These are phyloP conservation scores for Lampropteryx suffumata DNA, from an alignment of 2,888 invertebrate genomes.

Conservation along the genomic window DNA sequence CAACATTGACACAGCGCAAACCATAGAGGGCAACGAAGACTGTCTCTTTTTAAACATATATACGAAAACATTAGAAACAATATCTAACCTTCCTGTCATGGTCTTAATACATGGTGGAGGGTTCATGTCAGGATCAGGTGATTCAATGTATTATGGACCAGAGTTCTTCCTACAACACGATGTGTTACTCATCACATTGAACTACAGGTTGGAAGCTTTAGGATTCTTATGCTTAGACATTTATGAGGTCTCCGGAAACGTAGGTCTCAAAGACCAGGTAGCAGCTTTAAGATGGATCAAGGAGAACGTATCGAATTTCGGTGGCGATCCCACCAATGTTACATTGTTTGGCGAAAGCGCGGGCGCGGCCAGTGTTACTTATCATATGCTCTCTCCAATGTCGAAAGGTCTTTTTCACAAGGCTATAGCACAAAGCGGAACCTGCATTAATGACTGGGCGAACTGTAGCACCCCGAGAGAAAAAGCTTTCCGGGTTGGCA, in stretches of 20 bases:
- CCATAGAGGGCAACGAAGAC: slow-evolving; percentile 48
- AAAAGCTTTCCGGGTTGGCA: slow-evolving; percentile 10
- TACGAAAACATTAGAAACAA: slow-evolving; percentile 40
- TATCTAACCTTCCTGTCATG: slow-evolving; percentile 49
- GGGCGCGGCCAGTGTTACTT: slow-evolving; percentile 49
- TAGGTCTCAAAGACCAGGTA: slow-evolving; percentile 69
- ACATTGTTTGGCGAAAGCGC: slow-evolving; percentile 73
- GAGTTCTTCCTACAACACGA: slow-evolving; percentile 51
- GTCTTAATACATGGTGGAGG: slow-evolving; percentile 57
- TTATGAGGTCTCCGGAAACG: slow-evolving; percentile 69
- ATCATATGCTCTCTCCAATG: slow-evolving; percentile 14
- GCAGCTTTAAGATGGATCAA: slow-evolving; percentile 69
- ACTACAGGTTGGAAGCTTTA: slow-evolving; percentile 62
- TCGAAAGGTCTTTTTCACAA: slow-evolving; percentile 55
- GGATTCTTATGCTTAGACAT: slow-evolving; percentile 68
- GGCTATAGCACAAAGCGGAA: slow-evolving; percentile 66
- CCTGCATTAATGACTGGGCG: slow-evolving; percentile 13
- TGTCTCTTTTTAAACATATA: slow-evolving; percentile 58
- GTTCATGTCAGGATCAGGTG: slow-evolving; percentile 49
- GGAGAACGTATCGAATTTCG: slow-evolving; percentile 67
- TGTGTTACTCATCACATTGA: slow-evolving; percentile 54
- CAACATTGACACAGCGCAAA: slow-evolving; percentile 37
- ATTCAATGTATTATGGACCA: slow-evolving; percentile 49
- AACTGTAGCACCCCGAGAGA: slow-evolving; percentile 1
- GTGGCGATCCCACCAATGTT: slow-evolving; percentile 66